These are phyloP conservation scores for Leptosomus discolor DNA, from an alignment of 2,113 vertebrate genomes.

Conservation along the genomic window DNA sequence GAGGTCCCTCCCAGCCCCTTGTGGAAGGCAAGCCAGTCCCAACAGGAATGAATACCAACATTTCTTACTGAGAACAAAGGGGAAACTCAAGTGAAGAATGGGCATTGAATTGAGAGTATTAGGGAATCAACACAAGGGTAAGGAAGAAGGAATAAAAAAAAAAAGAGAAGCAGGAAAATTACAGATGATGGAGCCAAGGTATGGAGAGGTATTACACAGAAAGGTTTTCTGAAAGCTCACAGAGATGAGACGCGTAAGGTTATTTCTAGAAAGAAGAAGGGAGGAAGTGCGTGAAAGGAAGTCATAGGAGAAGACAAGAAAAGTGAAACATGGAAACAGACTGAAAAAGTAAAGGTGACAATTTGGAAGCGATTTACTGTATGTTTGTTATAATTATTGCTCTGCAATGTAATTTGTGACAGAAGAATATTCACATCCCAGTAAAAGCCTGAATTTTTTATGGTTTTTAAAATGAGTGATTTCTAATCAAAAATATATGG, in stretches of 20 bases:
- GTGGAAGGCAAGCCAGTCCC: neutral
- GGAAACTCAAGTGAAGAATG: neutral
- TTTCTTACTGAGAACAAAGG: neutral
- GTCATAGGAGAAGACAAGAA: neutral
- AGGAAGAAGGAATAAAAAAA: neutral
- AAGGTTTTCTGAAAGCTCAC: neutral
- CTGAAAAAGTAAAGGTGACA: neutral
- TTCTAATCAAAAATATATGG: neutral
- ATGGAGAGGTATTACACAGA: neutral
- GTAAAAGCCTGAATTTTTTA: neutral
- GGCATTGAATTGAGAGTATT: neutral
- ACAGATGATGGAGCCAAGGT: neutral
- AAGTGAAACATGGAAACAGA: neutral
- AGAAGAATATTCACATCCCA: neutral
- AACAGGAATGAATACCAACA: accelerated
- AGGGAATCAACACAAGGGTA: neutral
- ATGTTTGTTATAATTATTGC: neutral
- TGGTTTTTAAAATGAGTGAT: neutral
- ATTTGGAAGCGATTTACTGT: neutral
- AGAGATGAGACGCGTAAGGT: neutral
- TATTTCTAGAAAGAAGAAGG: neutral
- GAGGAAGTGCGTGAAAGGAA: neutral
- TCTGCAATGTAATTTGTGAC: neutral
- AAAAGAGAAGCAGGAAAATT: neutral
- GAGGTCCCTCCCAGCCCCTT: too few relatives aligned